Conservation (phyloP, 2,113 vertebrate species). For the Pedionomus torquatus region DNA sequence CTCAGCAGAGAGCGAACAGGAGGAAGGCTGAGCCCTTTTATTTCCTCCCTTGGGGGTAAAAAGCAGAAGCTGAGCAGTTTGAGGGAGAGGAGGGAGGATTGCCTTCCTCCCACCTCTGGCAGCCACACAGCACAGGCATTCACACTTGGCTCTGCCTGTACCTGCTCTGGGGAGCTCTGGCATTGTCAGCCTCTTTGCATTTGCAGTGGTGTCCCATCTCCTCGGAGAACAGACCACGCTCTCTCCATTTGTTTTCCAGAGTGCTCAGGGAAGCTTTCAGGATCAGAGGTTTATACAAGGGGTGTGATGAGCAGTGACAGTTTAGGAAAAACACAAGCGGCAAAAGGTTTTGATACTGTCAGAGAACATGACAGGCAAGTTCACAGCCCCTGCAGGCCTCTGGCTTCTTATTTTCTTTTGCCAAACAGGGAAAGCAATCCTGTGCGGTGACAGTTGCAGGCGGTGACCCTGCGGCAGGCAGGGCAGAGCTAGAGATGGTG, state of each 20-base stretch:
- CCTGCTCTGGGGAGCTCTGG: background rate
- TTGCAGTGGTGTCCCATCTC: background rate
- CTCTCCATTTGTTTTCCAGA: background rate
- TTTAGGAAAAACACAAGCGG: conserved; percentile 43
- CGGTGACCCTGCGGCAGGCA: background rate
- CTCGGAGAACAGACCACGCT: background rate
- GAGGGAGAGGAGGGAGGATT: background rate
- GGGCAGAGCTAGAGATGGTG: background rate
- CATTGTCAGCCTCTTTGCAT: background rate
- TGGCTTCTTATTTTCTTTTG: conserved; percentile 35
- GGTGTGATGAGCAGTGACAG: conserved; percentile 17
- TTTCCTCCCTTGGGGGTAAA: background rate
- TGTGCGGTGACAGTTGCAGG: background rate
- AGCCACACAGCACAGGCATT: background rate
- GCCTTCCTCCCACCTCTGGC: conserved; percentile 9
- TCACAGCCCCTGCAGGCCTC: conserved; percentile 41
- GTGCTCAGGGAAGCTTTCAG: conserved; percentile 16
- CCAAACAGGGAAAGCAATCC: background rate
- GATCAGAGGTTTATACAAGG: background rate
- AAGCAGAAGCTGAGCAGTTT: background rate
- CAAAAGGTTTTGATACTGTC: conserved; percentile 54
- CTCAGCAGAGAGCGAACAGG: background rate
- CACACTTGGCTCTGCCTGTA: background rate
- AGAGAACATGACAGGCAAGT: conserved; percentile 58
- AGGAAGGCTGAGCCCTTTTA: background rate